Percentiles rank a stretch among this genome's conserved stretches.
phyloP scores from a whole-genome alignment of 1,140 invertebrate species.

The Centruroides sculpturatus region DNA sequence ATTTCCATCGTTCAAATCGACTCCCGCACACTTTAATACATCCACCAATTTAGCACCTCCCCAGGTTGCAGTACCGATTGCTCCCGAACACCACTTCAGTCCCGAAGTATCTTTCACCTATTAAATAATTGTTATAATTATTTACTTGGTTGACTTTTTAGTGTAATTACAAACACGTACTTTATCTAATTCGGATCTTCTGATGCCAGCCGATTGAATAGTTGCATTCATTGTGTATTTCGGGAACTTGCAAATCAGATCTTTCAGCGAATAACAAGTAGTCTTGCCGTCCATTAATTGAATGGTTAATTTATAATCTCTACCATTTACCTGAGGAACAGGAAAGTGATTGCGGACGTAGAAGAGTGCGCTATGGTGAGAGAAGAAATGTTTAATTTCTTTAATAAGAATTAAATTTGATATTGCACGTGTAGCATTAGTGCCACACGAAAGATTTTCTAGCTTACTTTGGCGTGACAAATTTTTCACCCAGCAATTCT shows the following conservation, averaged over 20 bases:
- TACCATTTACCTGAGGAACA: conserved; percentile 59
- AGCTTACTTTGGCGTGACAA: conserved; percentile 66
- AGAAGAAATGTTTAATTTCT: not conserved
- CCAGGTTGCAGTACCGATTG: conserved; percentile 90
- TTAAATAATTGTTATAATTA: not conserved
- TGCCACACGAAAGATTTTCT: too few relatives aligned
- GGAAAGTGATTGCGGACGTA: conserved; percentile 96
- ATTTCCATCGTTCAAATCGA: conserved; percentile 41
- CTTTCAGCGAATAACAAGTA: conserved; percentile 41
- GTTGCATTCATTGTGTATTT: conserved; percentile 59
- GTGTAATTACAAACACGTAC: conserved; percentile 1
- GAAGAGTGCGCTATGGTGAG: conserved; percentile 58
- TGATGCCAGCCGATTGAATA: conserved; percentile 94
- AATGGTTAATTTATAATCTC: conserved; percentile 50
- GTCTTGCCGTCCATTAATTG: conserved; percentile 36
- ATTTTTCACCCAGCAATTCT: conserved; percentile 57
- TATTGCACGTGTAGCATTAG: too few relatives aligned
- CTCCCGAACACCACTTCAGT: conserved; percentile 73
- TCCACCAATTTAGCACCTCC: conserved; percentile 63
- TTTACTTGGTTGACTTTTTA: not conserved
- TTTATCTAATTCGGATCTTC: conserved; percentile 78
- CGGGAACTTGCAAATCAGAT: conserved; percentile 57
- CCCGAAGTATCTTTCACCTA: conserved; percentile 68
- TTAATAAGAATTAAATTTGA: too few relatives aligned
- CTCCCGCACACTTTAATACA: conserved; percentile 47